Evolutionary conservation across 2,888 invertebrate species (phyloP).

Genomic region (Cerceris ruficornis): DNA sequence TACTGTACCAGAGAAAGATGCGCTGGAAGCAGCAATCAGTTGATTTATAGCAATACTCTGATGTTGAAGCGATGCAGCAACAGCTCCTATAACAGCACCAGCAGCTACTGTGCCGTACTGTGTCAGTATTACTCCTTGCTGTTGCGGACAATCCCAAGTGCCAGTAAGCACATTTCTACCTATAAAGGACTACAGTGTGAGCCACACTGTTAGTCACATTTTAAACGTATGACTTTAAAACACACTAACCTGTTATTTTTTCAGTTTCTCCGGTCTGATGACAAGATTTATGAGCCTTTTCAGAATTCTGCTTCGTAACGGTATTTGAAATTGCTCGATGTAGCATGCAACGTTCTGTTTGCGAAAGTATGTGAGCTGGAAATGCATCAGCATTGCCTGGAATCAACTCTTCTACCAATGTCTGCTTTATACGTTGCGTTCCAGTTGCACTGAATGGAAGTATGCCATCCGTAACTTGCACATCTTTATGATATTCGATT

Average conservation of each 20-base stretch:
- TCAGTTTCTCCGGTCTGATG: slow-evolving; percentile 54
- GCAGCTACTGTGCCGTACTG: slow-evolving; percentile 85
- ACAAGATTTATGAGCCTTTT: slow-evolving; percentile 60
- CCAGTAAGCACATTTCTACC: slow-evolving; percentile 65
- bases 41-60: slow-evolving; percentile 80
- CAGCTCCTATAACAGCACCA: slow-evolving; percentile 84
- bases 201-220: not conserved
- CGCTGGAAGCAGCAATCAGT: slow-evolving; percentile 19
- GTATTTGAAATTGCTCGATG: slow-evolving; percentile 75
- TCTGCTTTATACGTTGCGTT: slow-evolving; percentile 69
- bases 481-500: slow-evolving; percentile 60
- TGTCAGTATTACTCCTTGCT: slow-evolving; percentile 86
- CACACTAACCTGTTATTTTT: slow-evolving; percentile 64
- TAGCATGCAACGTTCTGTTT: slow-evolving; percentile 71
- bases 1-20: slow-evolving; percentile 17
- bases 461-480: slow-evolving; percentile 60
- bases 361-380: slow-evolving; percentile 66
- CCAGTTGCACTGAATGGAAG: slow-evolving; percentile 71
- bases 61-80: slow-evolving; percentile 85
- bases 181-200: slow-evolving; percentile 14
- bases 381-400: slow-evolving; percentile 68
- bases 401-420: slow-evolving; percentile 71
- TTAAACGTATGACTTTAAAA: not conserved
- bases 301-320: slow-evolving; percentile 60
- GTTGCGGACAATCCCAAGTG: slow-evolving; percentile 85